Evolutionary conservation across 2,888 invertebrate species (phyloP).

Genomic region (Lochmaea crataegi): DNA sequence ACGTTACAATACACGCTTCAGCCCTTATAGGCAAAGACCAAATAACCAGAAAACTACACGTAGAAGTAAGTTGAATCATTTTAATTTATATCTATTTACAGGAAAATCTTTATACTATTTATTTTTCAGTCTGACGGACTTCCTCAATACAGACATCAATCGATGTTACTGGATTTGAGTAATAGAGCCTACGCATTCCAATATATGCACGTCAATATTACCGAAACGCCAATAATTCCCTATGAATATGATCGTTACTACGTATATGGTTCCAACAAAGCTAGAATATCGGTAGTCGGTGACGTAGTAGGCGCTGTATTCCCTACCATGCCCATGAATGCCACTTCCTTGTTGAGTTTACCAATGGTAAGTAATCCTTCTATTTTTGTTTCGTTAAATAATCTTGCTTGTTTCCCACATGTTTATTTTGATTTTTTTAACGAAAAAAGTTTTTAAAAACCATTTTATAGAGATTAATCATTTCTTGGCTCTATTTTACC

Average conservation of each 20-base stretch:
- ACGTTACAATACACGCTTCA: conserved; percentile 81
- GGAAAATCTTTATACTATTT: neutral
- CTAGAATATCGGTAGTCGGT: conserved; percentile 84
- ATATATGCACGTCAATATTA: conserved; percentile 95
- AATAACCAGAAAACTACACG: conserved; percentile 73
- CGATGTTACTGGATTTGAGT: conserved; percentile 90
- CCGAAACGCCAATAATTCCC: conserved; percentile 92
- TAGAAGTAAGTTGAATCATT: conserved; percentile 69
- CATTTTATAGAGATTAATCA: no score
- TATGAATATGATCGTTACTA: conserved; percentile 90
- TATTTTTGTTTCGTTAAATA: no score
- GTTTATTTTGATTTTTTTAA: no score
- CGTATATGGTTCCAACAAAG: conserved; percentile 92
- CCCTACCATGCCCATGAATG: conserved; percentile 92
- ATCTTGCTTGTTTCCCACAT: no score
- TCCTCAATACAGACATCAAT: conserved; percentile 92
- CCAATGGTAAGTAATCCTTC: conserved; percentile 71
- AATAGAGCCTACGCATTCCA: conserved; percentile 92
- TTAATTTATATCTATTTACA: neutral
- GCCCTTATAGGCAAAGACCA: conserved; percentile 80
- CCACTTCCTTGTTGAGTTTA: conserved; percentile 80
- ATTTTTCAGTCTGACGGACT: conserved; percentile 82
- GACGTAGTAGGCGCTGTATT: conserved; percentile 95
- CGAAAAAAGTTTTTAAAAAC: no score
- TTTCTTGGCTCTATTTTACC: no score